Evolutionary conservation across 2,797 vertebrate species (phyloP).

Genomic region (Todus mexicanus): DNA sequence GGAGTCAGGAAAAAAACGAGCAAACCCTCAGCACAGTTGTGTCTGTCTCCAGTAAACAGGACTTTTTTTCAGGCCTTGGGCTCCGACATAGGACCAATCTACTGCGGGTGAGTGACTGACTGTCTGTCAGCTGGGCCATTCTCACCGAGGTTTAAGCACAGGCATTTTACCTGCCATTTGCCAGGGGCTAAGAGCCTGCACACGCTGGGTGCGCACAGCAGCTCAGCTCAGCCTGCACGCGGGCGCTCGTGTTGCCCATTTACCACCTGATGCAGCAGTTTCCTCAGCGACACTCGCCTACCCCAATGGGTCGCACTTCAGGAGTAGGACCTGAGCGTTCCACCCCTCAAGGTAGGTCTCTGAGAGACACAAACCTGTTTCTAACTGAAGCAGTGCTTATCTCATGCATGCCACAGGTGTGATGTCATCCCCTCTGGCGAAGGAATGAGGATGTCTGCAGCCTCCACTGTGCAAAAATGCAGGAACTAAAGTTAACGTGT

Average conservation of each 20-base stretch:
- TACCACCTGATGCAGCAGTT: not conserved
- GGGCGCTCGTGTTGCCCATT: fast-evolving
- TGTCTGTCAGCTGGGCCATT: not conserved
- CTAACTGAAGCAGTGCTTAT: not conserved
- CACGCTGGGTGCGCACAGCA: fast-evolving
- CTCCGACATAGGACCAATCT: not conserved
- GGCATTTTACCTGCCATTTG: not conserved
- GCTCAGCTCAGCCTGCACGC: not conserved
- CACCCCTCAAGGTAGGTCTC: not conserved
- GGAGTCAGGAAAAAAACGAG: not conserved
- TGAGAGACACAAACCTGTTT: not conserved
- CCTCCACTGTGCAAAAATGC: not conserved
- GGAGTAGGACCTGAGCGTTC: not conserved
- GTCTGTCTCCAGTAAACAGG: not conserved
- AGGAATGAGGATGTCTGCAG: slow-evolving; percentile 12
- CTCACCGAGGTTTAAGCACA: not conserved
- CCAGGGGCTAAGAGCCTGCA: not conserved
- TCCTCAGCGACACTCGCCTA: not conserved
- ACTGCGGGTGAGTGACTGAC: not conserved
- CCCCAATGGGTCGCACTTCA: not conserved
- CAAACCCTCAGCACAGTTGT: not conserved
- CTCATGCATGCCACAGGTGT: slow-evolving; percentile 29
- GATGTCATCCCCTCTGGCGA: slow-evolving; percentile 7
- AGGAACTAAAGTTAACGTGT: not conserved
- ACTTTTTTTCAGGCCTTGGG: slow-evolving; percentile 3